phyloP scores from a whole-genome alignment of 2,888 invertebrate species.

The Eupithecia subumbrata region DNA sequence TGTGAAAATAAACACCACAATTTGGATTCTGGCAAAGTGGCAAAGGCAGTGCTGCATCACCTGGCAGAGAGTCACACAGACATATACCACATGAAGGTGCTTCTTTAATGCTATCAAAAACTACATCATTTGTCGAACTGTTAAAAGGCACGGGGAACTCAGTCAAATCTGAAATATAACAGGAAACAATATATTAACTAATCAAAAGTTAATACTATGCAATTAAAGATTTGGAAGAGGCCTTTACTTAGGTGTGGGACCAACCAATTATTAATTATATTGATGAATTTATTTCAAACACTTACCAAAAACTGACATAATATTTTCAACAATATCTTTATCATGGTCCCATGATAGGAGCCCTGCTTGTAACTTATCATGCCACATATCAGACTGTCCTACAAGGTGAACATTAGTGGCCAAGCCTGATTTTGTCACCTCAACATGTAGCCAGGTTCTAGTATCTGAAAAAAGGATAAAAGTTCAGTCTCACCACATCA shows the following conservation, averaged over 20 bases:
- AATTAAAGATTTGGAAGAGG: neutral
- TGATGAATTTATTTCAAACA: neutral
- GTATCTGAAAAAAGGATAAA: conserved; percentile 59
- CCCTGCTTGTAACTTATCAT: conserved; percentile 65
- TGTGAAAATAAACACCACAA: conserved; percentile 72
- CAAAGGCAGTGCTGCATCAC: conserved; percentile 61
- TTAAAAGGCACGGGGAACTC: conserved; percentile 47
- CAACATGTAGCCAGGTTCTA: conserved; percentile 73
- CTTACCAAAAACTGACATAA: conserved; percentile 70
- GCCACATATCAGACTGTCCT: conserved; percentile 67
- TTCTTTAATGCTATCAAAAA: conserved; percentile 37
- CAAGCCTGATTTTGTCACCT: conserved; percentile 67
- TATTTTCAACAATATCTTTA: conserved; percentile 70
- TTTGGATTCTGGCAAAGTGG: conserved; percentile 69
- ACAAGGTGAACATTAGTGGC: conserved; percentile 70
- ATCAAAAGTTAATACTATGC: neutral
- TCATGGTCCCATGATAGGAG: conserved; percentile 74
- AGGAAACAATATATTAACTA: neutral
- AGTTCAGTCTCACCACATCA: neutral
- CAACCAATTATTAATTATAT: neutral
- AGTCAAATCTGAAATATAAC: conserved; percentile 49
- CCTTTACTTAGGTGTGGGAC: neutral
- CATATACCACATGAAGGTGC: conserved; percentile 66
- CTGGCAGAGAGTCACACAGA: conserved; percentile 62
- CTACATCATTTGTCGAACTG: conserved; percentile 18